Conservation (phyloP, 2,888 invertebrate species). For the Conomelus anceps region DNA sequence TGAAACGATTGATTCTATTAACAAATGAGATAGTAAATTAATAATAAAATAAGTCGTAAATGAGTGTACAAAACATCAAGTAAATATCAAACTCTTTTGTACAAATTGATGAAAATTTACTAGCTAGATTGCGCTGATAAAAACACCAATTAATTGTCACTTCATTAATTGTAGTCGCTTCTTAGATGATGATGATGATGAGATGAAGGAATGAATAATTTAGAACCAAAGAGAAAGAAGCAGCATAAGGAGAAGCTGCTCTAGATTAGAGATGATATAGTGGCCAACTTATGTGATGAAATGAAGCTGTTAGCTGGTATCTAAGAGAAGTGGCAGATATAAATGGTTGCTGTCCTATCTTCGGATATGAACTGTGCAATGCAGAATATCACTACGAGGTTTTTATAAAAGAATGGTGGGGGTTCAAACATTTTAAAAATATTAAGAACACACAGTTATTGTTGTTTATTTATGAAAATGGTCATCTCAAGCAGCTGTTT, state of each 20-base stretch:
- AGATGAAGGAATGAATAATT: neutral
- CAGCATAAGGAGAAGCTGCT: neutral
- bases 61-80: too few species aligned
- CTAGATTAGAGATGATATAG: neutral
- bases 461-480: too few species aligned
- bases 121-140: too few species aligned
- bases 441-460: neutral
- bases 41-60: too few species aligned
- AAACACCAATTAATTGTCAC: too few species aligned
- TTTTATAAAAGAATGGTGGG: too few species aligned
- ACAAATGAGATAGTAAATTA: too few species aligned
- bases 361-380: neutral
- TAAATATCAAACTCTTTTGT: too few species aligned
- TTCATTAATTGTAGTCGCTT: neutral
- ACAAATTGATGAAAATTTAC: too few species aligned
- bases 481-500: too few species aligned
- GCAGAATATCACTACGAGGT: too few species aligned
- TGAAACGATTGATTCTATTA: too few species aligned
- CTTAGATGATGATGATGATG: neutral
- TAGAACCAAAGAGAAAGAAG: neutral
- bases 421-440: neutral
- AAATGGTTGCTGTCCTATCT: neutral
- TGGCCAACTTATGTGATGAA: neutral
- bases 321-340: neutral
- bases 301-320: neutral